These are phyloP conservation scores for Rhinoraja longicauda DNA, from an alignment of 2,797 vertebrate species.

Conservation along the genomic window DNA sequence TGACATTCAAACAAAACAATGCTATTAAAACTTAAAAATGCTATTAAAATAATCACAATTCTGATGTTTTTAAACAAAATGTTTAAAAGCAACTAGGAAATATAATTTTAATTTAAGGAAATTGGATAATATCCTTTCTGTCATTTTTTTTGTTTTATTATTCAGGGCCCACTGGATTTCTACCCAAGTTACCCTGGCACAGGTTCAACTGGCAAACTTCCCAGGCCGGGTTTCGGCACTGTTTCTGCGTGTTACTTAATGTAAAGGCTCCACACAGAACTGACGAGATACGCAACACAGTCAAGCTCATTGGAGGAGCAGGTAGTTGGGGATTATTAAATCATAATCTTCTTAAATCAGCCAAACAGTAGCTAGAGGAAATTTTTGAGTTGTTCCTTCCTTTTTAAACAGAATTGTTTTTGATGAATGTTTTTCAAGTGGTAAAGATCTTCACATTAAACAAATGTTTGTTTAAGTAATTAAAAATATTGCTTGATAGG, in stretches of 20 bases:
- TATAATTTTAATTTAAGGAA: no score
- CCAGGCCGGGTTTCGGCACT: no score
- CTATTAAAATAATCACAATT: no score
- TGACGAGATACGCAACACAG: neutral
- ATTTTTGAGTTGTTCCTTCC: neutral
- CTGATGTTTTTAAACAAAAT: no score
- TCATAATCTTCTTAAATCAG: neutral
- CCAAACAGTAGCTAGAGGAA: neutral
- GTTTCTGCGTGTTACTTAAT: neutral
- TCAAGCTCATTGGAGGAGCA: neutral
- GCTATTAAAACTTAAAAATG: no score
- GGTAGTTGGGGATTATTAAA: neutral
- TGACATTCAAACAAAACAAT: no score
- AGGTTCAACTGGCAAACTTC: no score
- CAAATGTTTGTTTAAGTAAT: neutral
- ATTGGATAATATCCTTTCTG: no score
- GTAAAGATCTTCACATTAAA: neutral
- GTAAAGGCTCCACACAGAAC: neutral
- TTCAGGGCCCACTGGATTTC: no score
- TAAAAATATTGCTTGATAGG: neutral
- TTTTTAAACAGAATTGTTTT: slow-evolving; percentile 5
- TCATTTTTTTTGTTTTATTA: no score
- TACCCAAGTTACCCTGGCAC: no score
- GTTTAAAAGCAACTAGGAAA: no score
- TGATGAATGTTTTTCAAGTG: neutral